Conservation (phyloP, 2,797 vertebrate genomes). For the Tolypeutes matacus region DNA sequence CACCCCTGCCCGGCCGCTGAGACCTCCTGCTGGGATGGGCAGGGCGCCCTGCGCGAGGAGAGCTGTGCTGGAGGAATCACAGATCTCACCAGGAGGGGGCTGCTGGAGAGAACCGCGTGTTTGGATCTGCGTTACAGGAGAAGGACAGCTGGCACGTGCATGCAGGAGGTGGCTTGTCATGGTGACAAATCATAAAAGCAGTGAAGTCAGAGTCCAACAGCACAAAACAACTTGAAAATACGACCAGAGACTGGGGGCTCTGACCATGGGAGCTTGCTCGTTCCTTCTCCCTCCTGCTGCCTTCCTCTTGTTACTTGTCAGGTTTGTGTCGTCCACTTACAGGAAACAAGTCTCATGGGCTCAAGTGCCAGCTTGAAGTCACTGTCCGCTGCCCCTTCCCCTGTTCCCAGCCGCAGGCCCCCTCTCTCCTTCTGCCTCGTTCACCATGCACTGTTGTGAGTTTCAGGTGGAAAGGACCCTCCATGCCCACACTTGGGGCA, state of each 20-base stretch:
- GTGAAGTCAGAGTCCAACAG: background rate
- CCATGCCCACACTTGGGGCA: background rate
- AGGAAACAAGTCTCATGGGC: background rate
- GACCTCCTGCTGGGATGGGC: accelerated
- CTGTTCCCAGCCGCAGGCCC: too few species aligned
- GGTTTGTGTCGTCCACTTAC: background rate
- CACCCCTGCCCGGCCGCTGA: accelerated
- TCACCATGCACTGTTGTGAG: accelerated
- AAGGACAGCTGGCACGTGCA: accelerated
- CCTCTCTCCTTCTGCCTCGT: background rate
- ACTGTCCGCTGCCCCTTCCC: too few species aligned
- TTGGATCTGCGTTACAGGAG: background rate
- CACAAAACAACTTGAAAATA: background rate
- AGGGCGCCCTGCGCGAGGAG: accelerated
- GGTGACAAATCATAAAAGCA: background rate
- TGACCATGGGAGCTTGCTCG: background rate
- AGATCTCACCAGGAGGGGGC: background rate
- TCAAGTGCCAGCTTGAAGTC: too few species aligned
- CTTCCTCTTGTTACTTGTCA: background rate
- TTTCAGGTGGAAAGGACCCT: too few species aligned
- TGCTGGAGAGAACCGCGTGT: accelerated
- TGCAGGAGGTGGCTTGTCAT: background rate
- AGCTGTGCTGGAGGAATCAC: background rate
- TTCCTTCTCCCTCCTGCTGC: background rate
- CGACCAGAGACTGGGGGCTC: accelerated